Conservation (phyloP, 92 coral and sea anemone genomes). For the Scolanthus callimorphus region DNA sequence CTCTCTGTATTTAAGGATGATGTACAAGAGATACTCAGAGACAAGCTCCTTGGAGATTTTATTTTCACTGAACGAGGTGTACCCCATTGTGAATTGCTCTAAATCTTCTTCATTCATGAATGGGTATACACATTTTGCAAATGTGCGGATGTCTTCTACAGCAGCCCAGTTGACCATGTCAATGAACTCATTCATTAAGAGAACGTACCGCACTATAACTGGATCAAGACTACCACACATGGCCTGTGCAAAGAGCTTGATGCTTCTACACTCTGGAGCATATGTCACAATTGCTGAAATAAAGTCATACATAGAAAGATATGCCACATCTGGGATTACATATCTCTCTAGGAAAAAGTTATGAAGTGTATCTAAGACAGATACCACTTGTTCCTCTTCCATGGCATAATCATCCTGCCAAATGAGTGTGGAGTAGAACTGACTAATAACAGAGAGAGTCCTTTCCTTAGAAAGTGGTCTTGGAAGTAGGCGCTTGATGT, state of each 20-base stretch:
- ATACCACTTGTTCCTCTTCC: conserved; percentile 82
- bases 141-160: conserved; percentile 74
- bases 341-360: conserved; percentile 85
- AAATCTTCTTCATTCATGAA: conserved; percentile 97
- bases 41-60: conserved; percentile 79
- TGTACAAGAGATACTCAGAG: conserved; percentile 84
- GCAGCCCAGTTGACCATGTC: conserved; percentile 80
- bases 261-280: conserved; percentile 52
- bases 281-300: conserved; percentile 67
- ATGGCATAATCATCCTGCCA: conserved; percentile 91
- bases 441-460: conserved; percentile 61
- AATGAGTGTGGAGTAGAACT: conserved; percentile 73
- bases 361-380: conserved; percentile 71
- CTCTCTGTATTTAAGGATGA: conserved; percentile 92
- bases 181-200: conserved; percentile 77
- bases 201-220: conserved; percentile 78
- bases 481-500: conserved; percentile 50
- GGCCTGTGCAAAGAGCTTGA: conserved; percentile 89
- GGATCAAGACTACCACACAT: conserved; percentile 95
- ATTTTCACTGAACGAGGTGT: conserved; percentile 96
- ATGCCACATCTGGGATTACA: conserved; percentile 58
- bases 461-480: conserved; percentile 60
- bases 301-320: conserved; percentile 84
- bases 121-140: conserved; percentile 82
- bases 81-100: conserved; percentile 97